Evolutionary conservation across 2,797 vertebrate genomes (phyloP), one percentile per base, ranked within the genome.

Genomic region (Neomorphus geoffroyi): DNA sequence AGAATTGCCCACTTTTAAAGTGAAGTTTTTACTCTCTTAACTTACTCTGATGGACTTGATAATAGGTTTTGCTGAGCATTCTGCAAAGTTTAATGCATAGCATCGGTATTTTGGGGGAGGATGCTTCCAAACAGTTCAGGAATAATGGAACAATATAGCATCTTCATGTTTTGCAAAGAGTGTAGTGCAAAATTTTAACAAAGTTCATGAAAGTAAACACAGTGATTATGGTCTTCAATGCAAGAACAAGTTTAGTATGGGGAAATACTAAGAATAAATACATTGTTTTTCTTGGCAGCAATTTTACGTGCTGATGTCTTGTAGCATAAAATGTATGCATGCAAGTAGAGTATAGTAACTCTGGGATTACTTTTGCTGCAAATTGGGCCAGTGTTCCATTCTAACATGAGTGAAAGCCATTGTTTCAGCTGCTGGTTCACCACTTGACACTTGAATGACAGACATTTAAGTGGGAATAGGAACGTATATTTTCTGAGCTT

Each of bases 351-450:
- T 70, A 48, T 53, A 86, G 27, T 81, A 41, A 62, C 77, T 88
- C 54, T 64, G 72, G 37, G 30, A 32, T 92, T 78, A 43, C 37
- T 88, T 73, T 69, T 70, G 22, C 62, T 92, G 65, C 18, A 83
- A 75, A 60, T 60, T 3, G 17, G 62, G 65, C 71, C 71, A 84
- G 48, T 89, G 80, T 82, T 95, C 80, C 45, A 70, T 94, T 96
- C 74, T 78, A 86, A 82, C 18, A 43, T 27, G 18, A 86, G 45
- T 91, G 62, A 95, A 96, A 78, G 81, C 66, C 57, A 60, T 93
- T 95, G 92, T 86, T 86, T 95, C 84, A 95, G 67, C 91, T 92
- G 35, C 80, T 94, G 53, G 28, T 93, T 96, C 86, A 81, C 80
- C 85, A 80, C 58, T 39, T 96, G 80, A 80, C 66, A 28, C 41